Evolutionary conservation across 2,113 vertebrate genomes (phyloP).

Genomic region (Megaptera novaeangliae): DNA sequence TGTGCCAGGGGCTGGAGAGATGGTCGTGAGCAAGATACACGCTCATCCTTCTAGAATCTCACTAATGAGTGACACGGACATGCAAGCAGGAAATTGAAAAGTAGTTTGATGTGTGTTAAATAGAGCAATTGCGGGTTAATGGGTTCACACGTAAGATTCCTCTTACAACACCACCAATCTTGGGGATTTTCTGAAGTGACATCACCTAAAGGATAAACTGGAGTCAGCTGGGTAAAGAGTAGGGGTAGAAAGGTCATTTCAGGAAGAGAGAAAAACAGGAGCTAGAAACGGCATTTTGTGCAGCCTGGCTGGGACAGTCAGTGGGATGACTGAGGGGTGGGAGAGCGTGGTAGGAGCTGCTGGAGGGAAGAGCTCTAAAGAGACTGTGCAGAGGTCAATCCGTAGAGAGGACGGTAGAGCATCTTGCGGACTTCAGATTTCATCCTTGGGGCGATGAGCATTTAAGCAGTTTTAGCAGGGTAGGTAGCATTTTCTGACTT

Average conservation of each 20-base stretch:
- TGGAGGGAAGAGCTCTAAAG: background rate
- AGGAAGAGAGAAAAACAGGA: background rate
- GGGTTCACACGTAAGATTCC: background rate
- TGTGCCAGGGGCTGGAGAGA: background rate
- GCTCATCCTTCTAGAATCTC: background rate
- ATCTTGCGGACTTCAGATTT: background rate
- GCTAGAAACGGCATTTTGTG: background rate
- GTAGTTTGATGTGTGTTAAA: background rate
- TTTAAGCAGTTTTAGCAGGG: background rate
- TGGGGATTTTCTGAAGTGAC: background rate
- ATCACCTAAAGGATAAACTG: background rate
- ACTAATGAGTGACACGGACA: background rate
- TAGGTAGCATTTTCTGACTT: background rate
- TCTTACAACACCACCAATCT: background rate
- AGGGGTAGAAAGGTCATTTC: background rate
- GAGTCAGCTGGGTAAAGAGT: background rate
- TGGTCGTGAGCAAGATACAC: background rate
- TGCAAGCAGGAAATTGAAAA: background rate
- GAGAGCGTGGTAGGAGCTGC: background rate
- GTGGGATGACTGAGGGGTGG: background rate
- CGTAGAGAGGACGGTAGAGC: background rate
- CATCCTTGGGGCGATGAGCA: background rate
- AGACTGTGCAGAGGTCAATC: background rate
- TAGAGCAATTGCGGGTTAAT: background rate
- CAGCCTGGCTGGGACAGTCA: rapidly evolving